Evolutionary conservation across 23 tunicate genomes (phyloP).

Genomic region (Phallusia fumigata): DNA sequence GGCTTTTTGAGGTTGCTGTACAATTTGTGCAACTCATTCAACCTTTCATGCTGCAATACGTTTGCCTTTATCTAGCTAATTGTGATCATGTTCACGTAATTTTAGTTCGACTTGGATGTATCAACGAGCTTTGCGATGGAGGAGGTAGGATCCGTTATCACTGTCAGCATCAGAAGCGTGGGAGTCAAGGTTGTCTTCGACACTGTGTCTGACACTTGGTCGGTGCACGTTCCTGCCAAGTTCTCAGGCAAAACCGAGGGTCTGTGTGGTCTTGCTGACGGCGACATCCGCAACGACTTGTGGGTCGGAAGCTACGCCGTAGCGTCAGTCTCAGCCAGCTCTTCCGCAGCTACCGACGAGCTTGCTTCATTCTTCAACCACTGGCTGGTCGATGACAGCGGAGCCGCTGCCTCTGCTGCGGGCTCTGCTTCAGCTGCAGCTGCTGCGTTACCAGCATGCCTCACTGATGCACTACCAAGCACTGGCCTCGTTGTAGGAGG

Average conservation of each 20-base stretch:
- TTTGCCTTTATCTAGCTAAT: too few relatives aligned
- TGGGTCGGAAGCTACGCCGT: conserved; percentile 81
- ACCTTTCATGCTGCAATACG: too few relatives aligned
- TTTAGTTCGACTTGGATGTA: background rate
- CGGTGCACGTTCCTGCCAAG: conserved; percentile 70
- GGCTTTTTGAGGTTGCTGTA: too few relatives aligned
- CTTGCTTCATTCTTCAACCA: conserved; percentile 77
- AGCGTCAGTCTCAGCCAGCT: conserved; percentile 43
- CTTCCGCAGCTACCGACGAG: conserved; percentile 29
- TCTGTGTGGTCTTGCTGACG: conserved; percentile 96
- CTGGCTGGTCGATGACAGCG: conserved; percentile 46
- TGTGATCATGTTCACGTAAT: too few relatives aligned
- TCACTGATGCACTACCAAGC: conserved; percentile 60
- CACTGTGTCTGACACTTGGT: conserved; percentile 75
- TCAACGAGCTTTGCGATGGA: conserved; percentile 48
- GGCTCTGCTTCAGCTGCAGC: background rate
- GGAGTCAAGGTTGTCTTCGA: conserved; percentile 78
- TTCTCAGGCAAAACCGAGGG: conserved; percentile 94
- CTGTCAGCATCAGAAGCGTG: conserved; percentile 48
- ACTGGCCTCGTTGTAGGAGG: conserved; percentile 65
- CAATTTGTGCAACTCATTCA: too few relatives aligned
- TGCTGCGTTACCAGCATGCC: conserved; percentile 30
- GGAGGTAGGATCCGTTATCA: conserved; percentile 12
- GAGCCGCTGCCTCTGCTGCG: background rate
- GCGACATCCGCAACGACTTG: conserved; percentile 83